These are phyloP conservation scores for Eolophus roseicapilla DNA, from an alignment of 2,113 vertebrate genomes.

Conservation along the genomic window DNA sequence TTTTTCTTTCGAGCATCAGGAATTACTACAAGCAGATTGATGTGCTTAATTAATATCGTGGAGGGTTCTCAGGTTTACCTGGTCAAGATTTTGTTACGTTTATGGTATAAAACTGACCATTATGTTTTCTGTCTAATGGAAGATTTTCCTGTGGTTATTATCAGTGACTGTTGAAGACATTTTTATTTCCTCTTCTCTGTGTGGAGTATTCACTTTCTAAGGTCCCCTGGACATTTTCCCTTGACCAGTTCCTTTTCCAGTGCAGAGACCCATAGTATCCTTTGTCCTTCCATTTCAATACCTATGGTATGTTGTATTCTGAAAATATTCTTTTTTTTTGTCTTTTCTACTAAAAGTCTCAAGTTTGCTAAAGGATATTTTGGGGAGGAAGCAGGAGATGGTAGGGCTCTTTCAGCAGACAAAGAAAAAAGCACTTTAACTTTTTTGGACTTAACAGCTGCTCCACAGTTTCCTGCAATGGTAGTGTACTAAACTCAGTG, in stretches of 20 bases:
- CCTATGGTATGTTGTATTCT: background rate
- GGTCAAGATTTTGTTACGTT: background rate
- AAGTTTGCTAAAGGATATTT: background rate
- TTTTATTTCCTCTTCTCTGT: background rate
- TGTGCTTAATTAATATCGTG: background rate
- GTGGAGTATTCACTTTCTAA: background rate
- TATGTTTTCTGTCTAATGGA: background rate
- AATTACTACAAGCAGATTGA: background rate
- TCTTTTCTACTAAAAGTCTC: background rate
- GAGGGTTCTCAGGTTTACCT: background rate
- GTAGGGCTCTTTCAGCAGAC: background rate
- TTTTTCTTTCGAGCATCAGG: background rate
- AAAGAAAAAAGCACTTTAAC: background rate
- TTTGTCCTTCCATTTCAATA: background rate
- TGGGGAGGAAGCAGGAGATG: background rate
- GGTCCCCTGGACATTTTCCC: background rate
- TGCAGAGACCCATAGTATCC: background rate
- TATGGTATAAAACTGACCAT: background rate
- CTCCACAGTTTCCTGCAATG: background rate
- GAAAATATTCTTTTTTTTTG: no score
- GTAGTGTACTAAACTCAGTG: background rate
- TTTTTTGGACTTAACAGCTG: background rate
- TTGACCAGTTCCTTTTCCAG: background rate
- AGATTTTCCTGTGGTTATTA: background rate
- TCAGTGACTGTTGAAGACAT: background rate